Evolutionary conservation across 2,113 vertebrate species (phyloP), one percentile per base, ranked within the genome.

Genomic region (Tauraco erythrolophus): DNA sequence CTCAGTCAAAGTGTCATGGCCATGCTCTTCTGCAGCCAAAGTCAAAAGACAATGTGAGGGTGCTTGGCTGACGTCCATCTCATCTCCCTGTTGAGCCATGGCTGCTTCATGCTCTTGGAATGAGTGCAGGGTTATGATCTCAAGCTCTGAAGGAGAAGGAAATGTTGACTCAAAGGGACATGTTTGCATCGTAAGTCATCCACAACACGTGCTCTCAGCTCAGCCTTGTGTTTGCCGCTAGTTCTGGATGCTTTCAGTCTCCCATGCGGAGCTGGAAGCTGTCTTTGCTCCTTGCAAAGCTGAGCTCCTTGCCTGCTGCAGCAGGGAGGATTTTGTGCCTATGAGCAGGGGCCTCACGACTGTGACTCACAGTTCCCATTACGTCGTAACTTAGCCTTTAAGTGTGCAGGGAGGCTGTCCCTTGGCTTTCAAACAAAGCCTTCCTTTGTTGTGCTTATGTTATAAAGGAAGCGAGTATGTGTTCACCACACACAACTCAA

Each of bases 391-490:
- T 62, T 11, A 56, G 84, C 50, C 48, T 96, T 83, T 70, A 51
- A 95, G 84, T 66, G 90, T 56, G 75, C 8, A 0, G 69, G 46
- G 89, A 48, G 93, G 65, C 92, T 88, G 61, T 75, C 82, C 84
- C 76, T 86, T 84, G 94, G 95, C 87, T 97, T 76, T 53, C 91
- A 68, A 87, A 97, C 95, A 97, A 97, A 97, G 94, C 82, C 54
- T 84, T 41, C 65, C 91, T 97, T 97, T 97, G 94, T 96, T 96
- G 91, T 93, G 80, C 84, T 62, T 75, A 14, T 10, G 50, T 68
- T 89, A 87, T 69, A 88, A 95, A 93, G 87, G 33, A 94, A 97
- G 66, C 56, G 77, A 89, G 0, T 92, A 39, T 90, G 50, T 64
- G 83, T 74, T 96, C 79, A 70, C 96, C 83, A 84, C 70, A 91